These are phyloP conservation scores for Eubasilissa regina DNA, from an alignment of 1,140 invertebrate genomes.

Conservation along the genomic window DNA sequence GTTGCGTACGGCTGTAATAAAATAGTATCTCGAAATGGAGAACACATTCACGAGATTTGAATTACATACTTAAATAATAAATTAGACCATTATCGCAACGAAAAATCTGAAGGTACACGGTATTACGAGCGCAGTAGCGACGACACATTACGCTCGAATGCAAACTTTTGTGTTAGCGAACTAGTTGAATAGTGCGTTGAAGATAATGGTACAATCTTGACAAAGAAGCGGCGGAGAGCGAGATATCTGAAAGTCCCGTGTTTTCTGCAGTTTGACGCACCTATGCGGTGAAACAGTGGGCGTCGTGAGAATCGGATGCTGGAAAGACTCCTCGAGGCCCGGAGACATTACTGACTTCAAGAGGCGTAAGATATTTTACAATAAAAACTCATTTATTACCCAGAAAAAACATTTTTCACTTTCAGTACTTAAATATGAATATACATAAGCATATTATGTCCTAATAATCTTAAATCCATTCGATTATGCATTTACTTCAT, in stretches of 20 bases:
- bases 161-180: conserved; percentile 9
- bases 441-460: too few relatives aligned
- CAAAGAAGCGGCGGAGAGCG: conserved; percentile 8
- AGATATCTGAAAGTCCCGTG: conserved; percentile 1
- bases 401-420: too few relatives aligned
- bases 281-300: background rate
- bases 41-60: too few relatives aligned
- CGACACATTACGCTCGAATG: background rate
- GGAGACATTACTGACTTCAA: too few relatives aligned
- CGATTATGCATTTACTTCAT: too few relatives aligned
- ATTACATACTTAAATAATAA: background rate
- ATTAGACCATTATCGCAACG: background rate
- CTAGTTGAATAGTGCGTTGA: background rate
- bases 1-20: conserved; percentile 15
- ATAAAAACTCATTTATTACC: too few relatives aligned
- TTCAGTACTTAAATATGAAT: too few relatives aligned
- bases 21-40: conserved; percentile 7
- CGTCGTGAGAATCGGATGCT: background rate
- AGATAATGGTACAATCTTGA: background rate
- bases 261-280: background rate
- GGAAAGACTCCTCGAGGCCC: background rate
- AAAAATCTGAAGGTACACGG: background rate
- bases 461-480: too few relatives aligned
- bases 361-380: too few relatives aligned
- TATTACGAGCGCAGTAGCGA: background rate